Evolutionary conservation across 1,140 invertebrate species (phyloP), one percentile per base, ranked within the genome.

Genomic region (Anastrepha ludens): DNA sequence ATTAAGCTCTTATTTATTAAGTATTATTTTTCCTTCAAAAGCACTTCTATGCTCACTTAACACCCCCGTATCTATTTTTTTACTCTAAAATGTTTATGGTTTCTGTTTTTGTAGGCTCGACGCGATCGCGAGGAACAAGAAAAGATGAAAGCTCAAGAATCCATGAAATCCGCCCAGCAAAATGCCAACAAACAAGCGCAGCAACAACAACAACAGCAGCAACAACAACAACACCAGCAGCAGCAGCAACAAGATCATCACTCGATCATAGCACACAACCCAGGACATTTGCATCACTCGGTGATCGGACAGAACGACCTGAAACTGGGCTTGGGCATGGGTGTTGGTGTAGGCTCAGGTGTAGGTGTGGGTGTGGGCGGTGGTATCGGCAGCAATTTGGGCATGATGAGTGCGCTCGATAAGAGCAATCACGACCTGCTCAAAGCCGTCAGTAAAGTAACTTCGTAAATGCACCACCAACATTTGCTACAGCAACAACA

Each of bases 51-150:
- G 29, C 29, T 29, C 29, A 29, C 29, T 29, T 1, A 29, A 29
- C 29, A 29, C 1, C 29, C 29, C 29, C 29, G 29, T 29, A 29
- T 29, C 29, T 29, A 29, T 29, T 29, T 29, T 29, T 29, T 29
- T 29, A 29, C 1, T 29, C 1, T 29, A 64, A 17, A 39, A 11
- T 58, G 13, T 58, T 58, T 58, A 8, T 58, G 55, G 59, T 81
- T 88, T 44, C 41, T 86, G 13, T 55, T 85, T 39, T 70, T 90
- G 41, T 47, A 93, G 93, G 93, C 97, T 86, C 95, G 97, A 90
- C 95, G 97, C 87, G 98, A 98, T 91, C 95, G 97, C 60, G 97
- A 98, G 92, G 98, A 98, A 92, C 97, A 98, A 92, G 97, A 98
- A 90, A 95, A 97, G 93, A 96, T 98, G 95, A 98, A 98, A 93